phyloP scores from a whole-genome alignment of 1,140 invertebrate species.

The Oncopeltus fasciatus region DNA sequence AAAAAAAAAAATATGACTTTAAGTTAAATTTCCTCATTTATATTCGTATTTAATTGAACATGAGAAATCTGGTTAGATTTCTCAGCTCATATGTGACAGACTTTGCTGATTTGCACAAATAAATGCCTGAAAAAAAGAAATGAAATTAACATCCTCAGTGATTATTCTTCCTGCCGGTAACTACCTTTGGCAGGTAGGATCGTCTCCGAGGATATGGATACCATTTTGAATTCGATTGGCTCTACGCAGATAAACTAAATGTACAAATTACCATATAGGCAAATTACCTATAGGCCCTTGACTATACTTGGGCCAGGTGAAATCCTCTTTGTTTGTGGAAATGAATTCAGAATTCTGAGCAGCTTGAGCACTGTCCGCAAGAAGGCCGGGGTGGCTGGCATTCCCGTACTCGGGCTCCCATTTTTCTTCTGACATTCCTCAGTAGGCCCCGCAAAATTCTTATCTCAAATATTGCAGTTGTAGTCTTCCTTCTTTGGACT shows the following conservation, averaged over 20 bases:
- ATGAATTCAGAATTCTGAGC: background rate
- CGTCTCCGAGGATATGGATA: background rate
- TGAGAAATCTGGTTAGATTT: too few relatives aligned
- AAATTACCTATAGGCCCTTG: background rate
- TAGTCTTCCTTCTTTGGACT: too few relatives aligned
- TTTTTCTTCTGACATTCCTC: background rate
- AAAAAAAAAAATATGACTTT: too few relatives aligned
- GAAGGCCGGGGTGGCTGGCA: background rate
- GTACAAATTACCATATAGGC: background rate
- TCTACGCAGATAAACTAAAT: background rate
- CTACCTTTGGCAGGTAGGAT: background rate
- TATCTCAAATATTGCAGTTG: too few relatives aligned
- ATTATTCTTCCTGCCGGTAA: background rate
- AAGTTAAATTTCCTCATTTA: too few relatives aligned
- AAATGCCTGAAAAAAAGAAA: too few relatives aligned
- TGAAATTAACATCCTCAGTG: background rate
- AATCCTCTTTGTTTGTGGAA: background rate
- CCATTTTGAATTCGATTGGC: background rate
- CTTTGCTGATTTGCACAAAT: too few relatives aligned
- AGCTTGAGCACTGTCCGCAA: background rate
- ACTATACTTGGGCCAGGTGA: background rate
- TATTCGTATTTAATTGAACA: too few relatives aligned
- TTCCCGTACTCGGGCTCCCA: background rate
- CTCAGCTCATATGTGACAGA: too few relatives aligned
- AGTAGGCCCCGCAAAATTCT: too few relatives aligned